phyloP scores from a whole-genome alignment of 2,113 vertebrate species.

The Ptilorrhoa leucosticta region DNA sequence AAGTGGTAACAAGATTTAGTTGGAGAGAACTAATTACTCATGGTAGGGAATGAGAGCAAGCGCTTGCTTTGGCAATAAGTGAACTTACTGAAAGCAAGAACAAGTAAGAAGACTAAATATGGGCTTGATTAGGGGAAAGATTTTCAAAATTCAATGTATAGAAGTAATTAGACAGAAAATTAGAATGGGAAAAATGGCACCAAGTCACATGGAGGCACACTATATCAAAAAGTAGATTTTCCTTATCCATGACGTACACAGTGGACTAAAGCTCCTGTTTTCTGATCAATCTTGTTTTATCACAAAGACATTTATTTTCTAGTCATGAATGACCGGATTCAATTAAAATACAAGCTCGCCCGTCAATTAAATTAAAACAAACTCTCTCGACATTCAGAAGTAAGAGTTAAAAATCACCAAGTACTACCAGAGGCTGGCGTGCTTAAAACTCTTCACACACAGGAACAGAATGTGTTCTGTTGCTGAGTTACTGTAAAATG shows the following conservation, averaged over 20 bases:
- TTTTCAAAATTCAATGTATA: background rate
- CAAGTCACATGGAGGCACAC: background rate
- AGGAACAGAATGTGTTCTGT: background rate
- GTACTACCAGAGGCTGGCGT: background rate
- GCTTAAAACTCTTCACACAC: background rate
- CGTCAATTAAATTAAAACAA: background rate
- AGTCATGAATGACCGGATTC: background rate
- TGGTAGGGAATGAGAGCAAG: background rate
- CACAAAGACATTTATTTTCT: background rate
- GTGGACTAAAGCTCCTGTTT: background rate
- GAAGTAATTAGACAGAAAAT: background rate
- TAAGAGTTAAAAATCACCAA: background rate
- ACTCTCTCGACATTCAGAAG: background rate
- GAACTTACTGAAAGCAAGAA: constrained; percentile 5
- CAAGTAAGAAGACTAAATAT: background rate
- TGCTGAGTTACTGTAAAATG: background rate
- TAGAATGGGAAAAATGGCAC: background rate
- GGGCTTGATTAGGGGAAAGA: background rate
- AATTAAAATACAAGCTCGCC: background rate
- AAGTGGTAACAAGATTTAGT: background rate
- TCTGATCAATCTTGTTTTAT: background rate
- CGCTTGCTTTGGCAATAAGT: constrained; percentile 21
- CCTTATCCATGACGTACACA: background rate
- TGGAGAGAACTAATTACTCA: constrained; percentile 40
- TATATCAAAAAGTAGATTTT: background rate